Evolutionary conservation across 2,888 invertebrate genomes (phyloP), one percentile per base, ranked within the genome.

Genomic region (Himalopsyche kuldschensis): DNA sequence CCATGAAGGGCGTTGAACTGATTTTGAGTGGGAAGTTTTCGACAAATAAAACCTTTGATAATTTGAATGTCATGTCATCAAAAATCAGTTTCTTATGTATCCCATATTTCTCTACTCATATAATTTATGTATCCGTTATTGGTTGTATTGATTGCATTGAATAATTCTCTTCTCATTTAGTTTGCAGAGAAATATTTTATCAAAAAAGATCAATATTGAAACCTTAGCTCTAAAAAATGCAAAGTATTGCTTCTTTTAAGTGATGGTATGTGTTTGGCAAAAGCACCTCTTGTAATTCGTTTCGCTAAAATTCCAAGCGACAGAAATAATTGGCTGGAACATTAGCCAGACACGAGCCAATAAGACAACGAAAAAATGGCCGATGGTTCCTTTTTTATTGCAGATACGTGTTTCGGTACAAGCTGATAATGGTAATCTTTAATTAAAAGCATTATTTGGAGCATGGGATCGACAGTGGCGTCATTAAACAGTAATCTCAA

Each of bases 391-490:
- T 81, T 31, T 24, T 55, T 75, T 75, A 69, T 46, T 47, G 20
- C 81, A 20, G 27, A 75, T 80, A 77, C 81, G 77, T 81, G 81
- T 81, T 81, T 77, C 77, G 77, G 41, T 55, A 81, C 81, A 82
- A 79, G 79, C 78, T 79, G 84, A 81, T 84, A 84, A 81, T 81
- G 84, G 81, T 80, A 78, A 84, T 84, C 81, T 81, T 84, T 84
- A 84, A 84, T 84, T 84, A 84, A 81, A 84, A 79, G 81, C 84
- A 75, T 81, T 84, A 81, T 84, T 81, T 78, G 79, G 81, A 79
- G 79, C 79, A 77, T 82, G 47, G 17, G 2, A 55, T 55, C 5
- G 8, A 20, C 55, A 55, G 55, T 20, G 55, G 55, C 55, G 55
- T 55, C 55, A 20, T 24, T 1, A 20, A 24, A 20, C 20, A 4